phyloP scores from a whole-genome alignment of 2,888 invertebrate genomes.

The Nephrocerus scutellatus region DNA sequence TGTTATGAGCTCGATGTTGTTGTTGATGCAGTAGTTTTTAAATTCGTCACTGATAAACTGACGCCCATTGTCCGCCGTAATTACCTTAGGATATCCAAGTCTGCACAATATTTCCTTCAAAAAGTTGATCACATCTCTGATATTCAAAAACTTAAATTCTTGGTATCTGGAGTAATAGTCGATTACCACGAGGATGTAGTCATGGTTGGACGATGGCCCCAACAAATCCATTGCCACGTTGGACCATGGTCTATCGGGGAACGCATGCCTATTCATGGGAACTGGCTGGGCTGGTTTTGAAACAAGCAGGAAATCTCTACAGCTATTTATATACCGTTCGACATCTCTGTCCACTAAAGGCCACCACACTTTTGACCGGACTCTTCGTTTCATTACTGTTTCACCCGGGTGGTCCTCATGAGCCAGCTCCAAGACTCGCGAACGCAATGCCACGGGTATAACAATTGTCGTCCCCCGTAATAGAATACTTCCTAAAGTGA shows the following conservation, averaged over 20 bases:
- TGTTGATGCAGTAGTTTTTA: conserved; percentile 15
- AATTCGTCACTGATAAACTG: conserved; percentile 17
- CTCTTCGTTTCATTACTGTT: conserved; percentile 15
- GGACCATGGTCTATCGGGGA: conserved; percentile 13
- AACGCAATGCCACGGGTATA: conserved; percentile 10
- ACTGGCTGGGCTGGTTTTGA: conserved; percentile 18
- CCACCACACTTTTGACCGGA: conserved; percentile 16
- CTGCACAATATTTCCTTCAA: conserved; percentile 21
- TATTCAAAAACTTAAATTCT: conserved; percentile 11
- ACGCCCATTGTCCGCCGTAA: conserved; percentile 21
- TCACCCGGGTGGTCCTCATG: conserved; percentile 15
- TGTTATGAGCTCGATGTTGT: conserved; percentile 18
- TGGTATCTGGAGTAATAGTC: conserved; percentile 15
- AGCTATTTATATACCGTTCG: conserved; percentile 20
- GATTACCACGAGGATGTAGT: conserved; percentile 12
- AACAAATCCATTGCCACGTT: conserved; percentile 10
- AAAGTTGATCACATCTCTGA: conserved; percentile 13
- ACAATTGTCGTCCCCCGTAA: conserved; percentile 13
- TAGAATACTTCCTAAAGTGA: conserved; percentile 14
- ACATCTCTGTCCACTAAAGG: conserved; percentile 20
- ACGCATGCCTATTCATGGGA: conserved; percentile 21
- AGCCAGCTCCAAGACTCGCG: conserved; percentile 10
- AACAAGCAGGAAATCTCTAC: conserved; percentile 20
- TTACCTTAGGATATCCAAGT: conserved; percentile 18
- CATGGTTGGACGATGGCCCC: conserved; percentile 9